Evolutionary conservation across 2,888 invertebrate genomes (phyloP), one percentile per base, ranked within the genome.

Genomic region (Epiblema foenella): DNA sequence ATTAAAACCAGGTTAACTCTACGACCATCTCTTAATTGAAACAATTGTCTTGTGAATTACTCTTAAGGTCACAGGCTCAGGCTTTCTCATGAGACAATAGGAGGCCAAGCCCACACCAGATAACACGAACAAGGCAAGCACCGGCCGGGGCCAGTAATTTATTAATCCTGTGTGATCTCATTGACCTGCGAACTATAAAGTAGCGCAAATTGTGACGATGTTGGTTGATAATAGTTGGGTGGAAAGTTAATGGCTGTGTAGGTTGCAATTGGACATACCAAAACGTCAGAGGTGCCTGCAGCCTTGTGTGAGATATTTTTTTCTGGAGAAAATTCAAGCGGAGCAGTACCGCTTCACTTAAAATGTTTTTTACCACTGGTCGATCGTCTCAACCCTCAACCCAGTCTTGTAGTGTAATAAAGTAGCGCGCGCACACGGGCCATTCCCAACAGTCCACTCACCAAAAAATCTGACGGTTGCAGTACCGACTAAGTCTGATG

Each of bases 101-200:
- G 59, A 70, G 69, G 69, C 33, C 52, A 39, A 70, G 58, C 69
- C 65, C 65, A 59, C 69, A 42, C 60, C 33, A 52, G 60, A 49
- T 63, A 42, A 20, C 20, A 20, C 39, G 57, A 64, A 5, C 39
- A 17, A 15, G 42, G 49, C 17, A 29, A 46, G 42, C 68, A 46
- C 62, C 64, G 67, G 58, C 57, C 33, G 33, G n/a, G 29, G 46
- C 42, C 24, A 24, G 67, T 68, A 58, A 72, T 68, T 63, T 68
- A 59, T 67, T 62, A 68, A 68, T 68, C 68, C 68, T 58, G 63
- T 29, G 51, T 72, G 66, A 59, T 68, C 63, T 63, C 68, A 72
- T 64, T 68, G 68, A 73, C 73, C 73, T 67, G 29, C 29, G 29
- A 1, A 42, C 18, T 18, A 64, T 58, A 56, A 37, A 49, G 46